Evolutionary conservation across 1,140 invertebrate genomes (phyloP).

Genomic region (Dendroctonus ponderosae): DNA sequence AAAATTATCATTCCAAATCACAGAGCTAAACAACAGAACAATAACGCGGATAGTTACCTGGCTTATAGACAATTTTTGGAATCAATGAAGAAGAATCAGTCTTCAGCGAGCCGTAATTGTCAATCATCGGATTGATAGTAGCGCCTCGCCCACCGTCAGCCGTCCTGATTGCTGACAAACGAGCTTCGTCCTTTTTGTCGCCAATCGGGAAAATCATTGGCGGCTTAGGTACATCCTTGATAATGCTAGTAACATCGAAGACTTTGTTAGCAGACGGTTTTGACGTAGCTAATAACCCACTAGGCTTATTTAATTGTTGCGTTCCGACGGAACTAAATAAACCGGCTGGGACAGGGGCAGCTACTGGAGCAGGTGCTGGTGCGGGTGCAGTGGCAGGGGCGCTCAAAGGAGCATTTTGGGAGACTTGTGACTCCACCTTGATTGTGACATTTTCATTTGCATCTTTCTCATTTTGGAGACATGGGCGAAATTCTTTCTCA

Average conservation of each 20-base stretch:
- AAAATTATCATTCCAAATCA: too few relatives aligned
- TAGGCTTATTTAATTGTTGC: too few relatives aligned
- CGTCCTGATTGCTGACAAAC: conserved; percentile 15
- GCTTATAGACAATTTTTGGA: not conserved
- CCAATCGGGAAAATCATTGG: not conserved
- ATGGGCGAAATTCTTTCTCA: not conserved
- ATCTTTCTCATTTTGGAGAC: conserved; percentile 2
- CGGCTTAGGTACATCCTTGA: conserved; percentile 38
- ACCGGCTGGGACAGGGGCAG: conserved; percentile 8
- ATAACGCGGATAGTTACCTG: not conserved
- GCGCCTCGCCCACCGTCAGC: not conserved
- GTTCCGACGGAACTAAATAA: too few relatives aligned
- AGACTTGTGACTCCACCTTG: conserved; percentile 5
- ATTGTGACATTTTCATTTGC: conserved; percentile 31
- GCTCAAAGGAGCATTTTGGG: not conserved
- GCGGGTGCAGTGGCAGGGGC: conserved; percentile 8
- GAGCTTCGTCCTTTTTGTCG: conserved; percentile 44
- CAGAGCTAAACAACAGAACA: too few relatives aligned
- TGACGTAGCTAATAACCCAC: not conserved
- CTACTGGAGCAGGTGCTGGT: conserved; percentile 3
- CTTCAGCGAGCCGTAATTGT: not conserved
- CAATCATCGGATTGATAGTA: not conserved
- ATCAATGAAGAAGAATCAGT: too few relatives aligned
- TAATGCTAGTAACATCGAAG: conserved; percentile 47
- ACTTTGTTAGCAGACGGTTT: conserved; percentile 21